A percentile compares a stretch with the other conserved stretches of the same genome.
Conservation (phyloP, 2,888 invertebrate genomes). For the Leucoptera coffeella region DNA sequence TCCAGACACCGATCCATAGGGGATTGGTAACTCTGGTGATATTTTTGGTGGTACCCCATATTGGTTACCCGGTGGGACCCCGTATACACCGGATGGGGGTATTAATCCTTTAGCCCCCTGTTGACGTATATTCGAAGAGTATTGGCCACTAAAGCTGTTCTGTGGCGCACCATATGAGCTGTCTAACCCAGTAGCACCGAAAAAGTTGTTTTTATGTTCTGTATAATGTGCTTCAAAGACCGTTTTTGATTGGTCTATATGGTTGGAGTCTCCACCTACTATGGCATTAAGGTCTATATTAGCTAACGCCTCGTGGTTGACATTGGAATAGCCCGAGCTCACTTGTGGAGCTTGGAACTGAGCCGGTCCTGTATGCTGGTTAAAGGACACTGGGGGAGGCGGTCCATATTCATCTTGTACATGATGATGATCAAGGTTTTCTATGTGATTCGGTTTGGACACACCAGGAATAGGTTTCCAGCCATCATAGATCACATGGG, state of each 20-base stretch:
- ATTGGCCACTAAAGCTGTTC: constrained; percentile 32
- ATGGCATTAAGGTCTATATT: constrained; percentile 34
- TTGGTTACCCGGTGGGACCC: constrained; percentile 51
- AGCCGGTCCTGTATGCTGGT: not conserved
- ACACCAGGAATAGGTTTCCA: constrained; percentile 79
- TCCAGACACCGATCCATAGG: constrained; percentile 34
- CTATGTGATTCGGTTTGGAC: constrained; percentile 44
- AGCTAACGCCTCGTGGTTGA: constrained; percentile 37
- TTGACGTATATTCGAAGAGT: constrained; percentile 24
- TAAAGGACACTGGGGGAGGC: constrained; percentile 17
- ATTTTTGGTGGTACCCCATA: constrained; percentile 33
- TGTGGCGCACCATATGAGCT: constrained; percentile 32
- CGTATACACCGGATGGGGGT: constrained; percentile 57
- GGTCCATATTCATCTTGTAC: constrained; percentile 20
- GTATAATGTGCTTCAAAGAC: constrained; percentile 47
- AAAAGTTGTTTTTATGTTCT: constrained; percentile 11
- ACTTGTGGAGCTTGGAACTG: constrained; percentile 13
- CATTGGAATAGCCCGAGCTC: constrained; percentile 29
- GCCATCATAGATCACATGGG: constrained; percentile 73
- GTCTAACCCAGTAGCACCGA: constrained; percentile 15
- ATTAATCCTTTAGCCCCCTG: constrained; percentile 45
- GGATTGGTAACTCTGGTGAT: constrained; percentile 25
- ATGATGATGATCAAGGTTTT: constrained; percentile 13
- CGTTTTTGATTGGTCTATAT: constrained; percentile 42
- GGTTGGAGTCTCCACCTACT: constrained; percentile 37